Conservation (phyloP, 2,888 invertebrate genomes). For the Drosophila greeni region DNA sequence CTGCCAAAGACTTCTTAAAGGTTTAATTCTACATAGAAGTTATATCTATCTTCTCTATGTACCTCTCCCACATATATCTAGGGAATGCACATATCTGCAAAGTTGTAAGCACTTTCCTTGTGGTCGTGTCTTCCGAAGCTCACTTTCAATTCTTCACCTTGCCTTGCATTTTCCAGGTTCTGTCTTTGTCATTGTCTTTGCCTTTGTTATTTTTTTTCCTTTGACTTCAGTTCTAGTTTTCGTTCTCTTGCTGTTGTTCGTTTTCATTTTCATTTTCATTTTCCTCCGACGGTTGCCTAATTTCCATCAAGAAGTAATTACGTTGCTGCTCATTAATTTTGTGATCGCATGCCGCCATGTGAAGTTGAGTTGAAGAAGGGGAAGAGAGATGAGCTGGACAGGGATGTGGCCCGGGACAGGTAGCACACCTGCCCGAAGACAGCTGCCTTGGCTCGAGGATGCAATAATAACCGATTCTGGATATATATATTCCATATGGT, state of each 20-base stretch:
- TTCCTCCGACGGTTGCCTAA: conserved; percentile 55
- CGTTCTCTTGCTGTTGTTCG: conserved; percentile 10
- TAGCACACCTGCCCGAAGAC: conserved; percentile 26
- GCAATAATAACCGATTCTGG: conserved; percentile 1
- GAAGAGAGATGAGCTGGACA: neutral
- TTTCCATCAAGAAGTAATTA: conserved; percentile 75
- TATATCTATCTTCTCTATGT: too few relatives aligned
- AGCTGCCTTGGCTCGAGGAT: conserved; percentile 23
- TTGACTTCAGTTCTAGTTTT: conserved; percentile 6
- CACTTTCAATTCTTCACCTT: conserved; percentile 28
- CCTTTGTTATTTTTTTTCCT: conserved; percentile 8
- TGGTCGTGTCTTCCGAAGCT: conserved; percentile 1
- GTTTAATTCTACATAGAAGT: neutral
- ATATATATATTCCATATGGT: neutral
- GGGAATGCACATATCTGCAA: neutral
- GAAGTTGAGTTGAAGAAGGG: conserved; percentile 46
- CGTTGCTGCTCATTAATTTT: conserved; percentile 72
- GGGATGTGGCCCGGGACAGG: neutral
- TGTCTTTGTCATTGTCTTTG: conserved; percentile 25
- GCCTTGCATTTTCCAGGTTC: conserved; percentile 22
- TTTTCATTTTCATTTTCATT: conserved; percentile 48
- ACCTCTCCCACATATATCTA: neutral
- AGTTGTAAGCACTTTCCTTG: conserved; percentile 1
- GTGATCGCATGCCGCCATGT: conserved; percentile 75
- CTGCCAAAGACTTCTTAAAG: too few relatives aligned